These are phyloP conservation scores for Tetrao urogallus DNA, from an alignment of 2,113 vertebrate species.

Conservation along the genomic window DNA sequence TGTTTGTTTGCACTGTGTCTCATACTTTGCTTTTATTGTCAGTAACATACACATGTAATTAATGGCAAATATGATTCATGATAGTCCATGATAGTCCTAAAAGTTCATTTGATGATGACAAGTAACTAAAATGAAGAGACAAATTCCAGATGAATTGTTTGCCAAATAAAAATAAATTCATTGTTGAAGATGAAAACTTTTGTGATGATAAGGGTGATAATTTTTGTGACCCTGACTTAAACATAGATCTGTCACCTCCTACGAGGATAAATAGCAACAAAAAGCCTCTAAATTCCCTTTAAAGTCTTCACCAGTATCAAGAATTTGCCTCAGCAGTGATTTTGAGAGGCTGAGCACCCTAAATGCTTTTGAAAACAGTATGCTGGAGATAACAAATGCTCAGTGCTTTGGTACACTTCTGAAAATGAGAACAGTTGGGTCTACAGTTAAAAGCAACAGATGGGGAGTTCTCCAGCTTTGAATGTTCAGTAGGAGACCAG, in stretches of 20 bases:
- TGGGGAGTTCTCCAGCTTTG: slow-evolving; percentile 47
- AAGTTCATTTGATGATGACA: background rate
- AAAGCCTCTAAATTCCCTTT: background rate
- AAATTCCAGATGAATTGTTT: background rate
- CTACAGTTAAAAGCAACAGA: slow-evolving; percentile 55
- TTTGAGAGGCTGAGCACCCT: background rate
- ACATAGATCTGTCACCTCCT: background rate
- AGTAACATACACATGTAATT: background rate
- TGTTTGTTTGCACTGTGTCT: background rate
- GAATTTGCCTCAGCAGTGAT: background rate
- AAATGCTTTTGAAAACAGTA: slow-evolving; percentile 1
- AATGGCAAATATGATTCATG: background rate
- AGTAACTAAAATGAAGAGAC: background rate
- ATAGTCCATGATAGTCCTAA: background rate
- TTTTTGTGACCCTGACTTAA: background rate
- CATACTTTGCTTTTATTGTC: background rate
- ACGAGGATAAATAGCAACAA: background rate
- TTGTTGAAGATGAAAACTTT: background rate
- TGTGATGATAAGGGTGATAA: background rate
- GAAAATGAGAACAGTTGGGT: slow-evolving; percentile 56
- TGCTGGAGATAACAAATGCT: slow-evolving; percentile 2
- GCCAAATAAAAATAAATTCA: background rate
- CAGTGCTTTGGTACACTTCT: slow-evolving; percentile 28
- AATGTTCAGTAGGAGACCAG: slow-evolving; percentile 27
- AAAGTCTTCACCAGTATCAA: background rate